phyloP scores from a whole-genome alignment of 2,113 vertebrate species.

The Parus major region DNA sequence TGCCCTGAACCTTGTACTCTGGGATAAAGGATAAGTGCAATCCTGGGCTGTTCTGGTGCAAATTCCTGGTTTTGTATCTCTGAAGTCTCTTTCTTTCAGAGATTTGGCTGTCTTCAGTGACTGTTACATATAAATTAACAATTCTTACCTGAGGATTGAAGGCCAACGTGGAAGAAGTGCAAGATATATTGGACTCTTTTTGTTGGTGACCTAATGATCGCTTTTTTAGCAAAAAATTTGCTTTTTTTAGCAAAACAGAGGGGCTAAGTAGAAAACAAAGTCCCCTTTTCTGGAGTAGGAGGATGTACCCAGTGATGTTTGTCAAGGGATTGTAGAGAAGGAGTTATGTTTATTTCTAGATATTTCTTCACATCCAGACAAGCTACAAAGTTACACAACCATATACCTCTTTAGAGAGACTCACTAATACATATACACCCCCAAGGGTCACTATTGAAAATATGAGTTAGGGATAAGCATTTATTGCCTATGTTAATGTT shows the following conservation, averaged over 20 bases:
- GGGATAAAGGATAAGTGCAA: background rate
- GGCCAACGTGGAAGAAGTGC: accelerated
- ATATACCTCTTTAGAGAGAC: background rate
- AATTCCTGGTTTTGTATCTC: accelerated
- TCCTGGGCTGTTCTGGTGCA: background rate
- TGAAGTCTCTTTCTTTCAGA: background rate
- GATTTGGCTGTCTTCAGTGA: background rate
- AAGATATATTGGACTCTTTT: background rate
- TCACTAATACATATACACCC: accelerated
- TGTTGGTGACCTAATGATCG: accelerated
- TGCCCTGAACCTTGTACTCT: background rate
- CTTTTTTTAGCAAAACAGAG: background rate
- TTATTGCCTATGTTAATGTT: constrained; percentile 1
- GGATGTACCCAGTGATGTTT: background rate
- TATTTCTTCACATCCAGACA: background rate
- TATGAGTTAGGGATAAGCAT: background rate
- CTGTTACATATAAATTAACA: background rate
- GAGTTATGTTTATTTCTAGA: background rate
- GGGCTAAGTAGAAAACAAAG: background rate
- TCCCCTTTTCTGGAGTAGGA: background rate
- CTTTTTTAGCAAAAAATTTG: background rate
- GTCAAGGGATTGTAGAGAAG: background rate
- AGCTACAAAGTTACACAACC: background rate
- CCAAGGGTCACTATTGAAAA: background rate
- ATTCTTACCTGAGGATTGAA: background rate